Evolutionary conservation across 2,113 vertebrate genomes (phyloP), one percentile per base, ranked within the genome.

Genomic region (Machaerirhynchus nigripectus): DNA sequence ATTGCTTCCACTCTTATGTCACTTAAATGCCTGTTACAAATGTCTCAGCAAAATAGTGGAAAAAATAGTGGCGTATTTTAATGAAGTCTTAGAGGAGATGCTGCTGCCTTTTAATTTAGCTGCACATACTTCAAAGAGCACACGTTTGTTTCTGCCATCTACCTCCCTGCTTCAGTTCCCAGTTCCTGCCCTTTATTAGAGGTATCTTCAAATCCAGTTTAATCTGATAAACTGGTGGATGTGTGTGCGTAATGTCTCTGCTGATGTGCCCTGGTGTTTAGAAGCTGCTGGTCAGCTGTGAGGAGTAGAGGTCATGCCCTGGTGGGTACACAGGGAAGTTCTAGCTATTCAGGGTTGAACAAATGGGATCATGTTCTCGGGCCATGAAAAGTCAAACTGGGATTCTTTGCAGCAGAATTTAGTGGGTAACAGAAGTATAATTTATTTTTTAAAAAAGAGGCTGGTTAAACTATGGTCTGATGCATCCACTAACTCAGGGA

Each of bases 401-500:
- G 19, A 49, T 40, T 59, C 9, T 17, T 46, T 67, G 56, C 69
- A 44, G 44, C 15, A 75, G 81, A 81, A 78, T 5, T 1, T 42
- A 33, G 69, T 59, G 17, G 18, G 35, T 27, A 89, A 63, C 10
- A 64, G 44, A 75, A 67, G 10, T 42, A 8, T 13, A 37, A 3
- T 14, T 19, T 30, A 2, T 46, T 46, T 52, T 33, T 52, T 17
- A 3, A 5, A 23, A 65, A 67, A 47, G 18, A 37, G 17, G 52
- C 68, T 89, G 64, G 73, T 89, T 90, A 71, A 92, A 68, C 39
- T 63, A 61, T 75, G 52, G 27, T 89, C 77, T 89, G 70, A 88
- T 90, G 40, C 49, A 82, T 93, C 64, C 44, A 37, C 31, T 93
- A 90, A 95, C 94, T 97, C 96, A 95, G 96, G 96, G 95, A 95